Percentiles rank a stretch among this genome's conserved stretches.
Conservation (phyloP, 37 sponge, comb jelly and placozoan genomes). For the Theonella swinhoei region DNA sequence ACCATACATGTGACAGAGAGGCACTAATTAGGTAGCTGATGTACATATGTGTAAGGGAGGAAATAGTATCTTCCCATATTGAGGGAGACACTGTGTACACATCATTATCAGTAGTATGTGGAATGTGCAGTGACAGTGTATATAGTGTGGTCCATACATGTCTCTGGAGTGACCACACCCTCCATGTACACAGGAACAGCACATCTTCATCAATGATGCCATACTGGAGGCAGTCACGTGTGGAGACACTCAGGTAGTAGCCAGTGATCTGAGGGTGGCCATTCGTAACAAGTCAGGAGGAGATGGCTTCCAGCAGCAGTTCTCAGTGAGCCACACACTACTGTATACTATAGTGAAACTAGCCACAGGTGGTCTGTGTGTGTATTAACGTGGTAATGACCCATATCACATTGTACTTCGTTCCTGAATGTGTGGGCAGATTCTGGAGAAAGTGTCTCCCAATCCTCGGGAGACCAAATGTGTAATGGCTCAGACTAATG, state of each 20-base stretch:
- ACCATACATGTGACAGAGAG: too few relatives aligned
- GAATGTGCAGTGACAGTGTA: too few relatives aligned
- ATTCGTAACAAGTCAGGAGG: background rate
- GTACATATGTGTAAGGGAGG: too few relatives aligned
- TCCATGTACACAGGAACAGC: slow-evolving; percentile 22
- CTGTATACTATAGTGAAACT: background rate
- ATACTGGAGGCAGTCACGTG: slow-evolving; percentile 24
- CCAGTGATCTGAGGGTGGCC: background rate
- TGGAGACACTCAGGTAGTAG: slow-evolving; percentile 12
- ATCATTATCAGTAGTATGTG: too few relatives aligned
- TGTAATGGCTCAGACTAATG: background rate
- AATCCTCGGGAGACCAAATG: slow-evolving; percentile 12
- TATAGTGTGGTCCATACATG: too few relatives aligned
- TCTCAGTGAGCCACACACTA: too few relatives aligned
- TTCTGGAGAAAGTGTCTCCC: slow-evolving; percentile 33
- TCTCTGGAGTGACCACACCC: too few relatives aligned
- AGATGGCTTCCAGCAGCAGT: background rate
- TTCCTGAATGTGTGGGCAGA: background rate
- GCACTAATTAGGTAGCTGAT: too few relatives aligned
- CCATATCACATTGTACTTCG: too few relatives aligned
- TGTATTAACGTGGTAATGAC: background rate
- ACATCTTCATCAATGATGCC: slow-evolving; percentile 35
- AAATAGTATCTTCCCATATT: too few relatives aligned
- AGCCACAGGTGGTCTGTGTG: background rate
- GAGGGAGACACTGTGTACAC: too few relatives aligned